Percentiles rank a stretch among this genome's conserved stretches.
Conservation (phyloP, 2,113 vertebrate genomes). For the Anser brachyrhynchus region DNA sequence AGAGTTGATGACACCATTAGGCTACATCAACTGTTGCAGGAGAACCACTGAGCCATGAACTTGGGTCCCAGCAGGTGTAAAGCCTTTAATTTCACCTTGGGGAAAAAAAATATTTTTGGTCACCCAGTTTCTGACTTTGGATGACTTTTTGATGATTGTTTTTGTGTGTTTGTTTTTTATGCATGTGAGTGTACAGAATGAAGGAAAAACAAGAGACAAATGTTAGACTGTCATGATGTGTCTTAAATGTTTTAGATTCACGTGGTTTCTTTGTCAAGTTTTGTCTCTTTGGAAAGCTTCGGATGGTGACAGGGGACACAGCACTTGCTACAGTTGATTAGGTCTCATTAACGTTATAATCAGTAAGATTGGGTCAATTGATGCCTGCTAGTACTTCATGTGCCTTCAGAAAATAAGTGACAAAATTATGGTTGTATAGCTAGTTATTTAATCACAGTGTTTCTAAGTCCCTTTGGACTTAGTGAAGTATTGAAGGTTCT, state of each 20-base stretch:
- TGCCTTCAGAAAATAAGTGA: neutral
- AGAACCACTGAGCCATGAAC: slow-evolving; percentile 48
- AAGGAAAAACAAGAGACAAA: neutral
- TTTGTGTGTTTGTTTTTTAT: neutral
- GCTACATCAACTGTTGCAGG: neutral
- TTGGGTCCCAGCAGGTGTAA: slow-evolving; percentile 7
- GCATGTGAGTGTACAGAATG: neutral
- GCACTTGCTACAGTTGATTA: neutral
- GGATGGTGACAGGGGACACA: neutral
- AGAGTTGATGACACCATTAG: neutral
- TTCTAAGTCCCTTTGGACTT: slow-evolving; percentile 27
- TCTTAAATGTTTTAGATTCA: neutral
- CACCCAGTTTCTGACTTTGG: neutral
- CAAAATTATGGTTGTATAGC: neutral
- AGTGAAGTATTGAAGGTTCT: slow-evolving; percentile 24
- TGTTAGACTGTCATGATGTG: rapidly evolving
- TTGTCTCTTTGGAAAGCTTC: neutral
- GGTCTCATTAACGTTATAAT: neutral
- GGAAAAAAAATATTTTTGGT: neutral
- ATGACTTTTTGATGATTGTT: neutral
- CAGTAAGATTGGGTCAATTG: neutral
- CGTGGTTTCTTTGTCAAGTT: neutral
- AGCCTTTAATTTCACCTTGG: slow-evolving; percentile 22
- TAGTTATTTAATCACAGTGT: neutral
- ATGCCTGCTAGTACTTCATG: neutral